phyloP scores from a whole-genome alignment of 2,888 invertebrate species.

The Pheosia gnoma region DNA sequence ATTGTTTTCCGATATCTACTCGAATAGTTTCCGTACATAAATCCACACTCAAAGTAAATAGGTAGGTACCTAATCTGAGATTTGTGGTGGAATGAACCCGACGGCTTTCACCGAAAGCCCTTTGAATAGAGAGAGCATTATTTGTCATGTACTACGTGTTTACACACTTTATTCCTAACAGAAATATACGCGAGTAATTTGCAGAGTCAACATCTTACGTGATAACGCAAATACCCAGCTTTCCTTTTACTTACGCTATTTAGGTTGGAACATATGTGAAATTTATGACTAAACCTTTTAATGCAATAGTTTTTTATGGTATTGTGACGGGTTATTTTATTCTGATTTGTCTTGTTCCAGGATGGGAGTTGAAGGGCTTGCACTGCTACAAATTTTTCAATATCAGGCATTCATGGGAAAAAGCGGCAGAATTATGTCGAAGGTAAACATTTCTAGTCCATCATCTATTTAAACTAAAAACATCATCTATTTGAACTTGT shows the following conservation, averaged over 20 bases:
- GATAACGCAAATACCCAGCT: conserved; percentile 38
- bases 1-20: conserved; percentile 37
- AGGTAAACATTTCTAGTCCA: conserved; percentile 84
- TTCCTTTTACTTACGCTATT: conserved; percentile 24
- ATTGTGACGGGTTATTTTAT: conserved; percentile 10
- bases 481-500: too few species aligned
- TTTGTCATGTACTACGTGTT: conserved; percentile 31
- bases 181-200: conserved; percentile 41
- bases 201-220: conserved; percentile 48
- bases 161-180: conserved; percentile 28
- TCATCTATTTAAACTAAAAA: too few species aligned
- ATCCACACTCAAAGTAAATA: conserved; percentile 25
- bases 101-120: conserved; percentile 46
- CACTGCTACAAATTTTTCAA: conserved; percentile 98
- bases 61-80: conserved; percentile 13
- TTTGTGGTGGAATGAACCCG: conserved; percentile 31
- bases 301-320: conserved; percentile 6
- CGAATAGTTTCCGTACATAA: conserved; percentile 34
- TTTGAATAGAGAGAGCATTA: conserved; percentile 46
- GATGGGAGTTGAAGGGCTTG: conserved; percentile 96
- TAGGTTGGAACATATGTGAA: not conserved
- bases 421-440: conserved; percentile 96
- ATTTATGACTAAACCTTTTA: conserved; percentile 8
- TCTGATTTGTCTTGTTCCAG: conserved; percentile 83
- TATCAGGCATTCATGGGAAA: conserved; percentile 97